Evolutionary conservation across 1,140 invertebrate species (phyloP).

Genomic region (Megalopta genalis): DNA sequence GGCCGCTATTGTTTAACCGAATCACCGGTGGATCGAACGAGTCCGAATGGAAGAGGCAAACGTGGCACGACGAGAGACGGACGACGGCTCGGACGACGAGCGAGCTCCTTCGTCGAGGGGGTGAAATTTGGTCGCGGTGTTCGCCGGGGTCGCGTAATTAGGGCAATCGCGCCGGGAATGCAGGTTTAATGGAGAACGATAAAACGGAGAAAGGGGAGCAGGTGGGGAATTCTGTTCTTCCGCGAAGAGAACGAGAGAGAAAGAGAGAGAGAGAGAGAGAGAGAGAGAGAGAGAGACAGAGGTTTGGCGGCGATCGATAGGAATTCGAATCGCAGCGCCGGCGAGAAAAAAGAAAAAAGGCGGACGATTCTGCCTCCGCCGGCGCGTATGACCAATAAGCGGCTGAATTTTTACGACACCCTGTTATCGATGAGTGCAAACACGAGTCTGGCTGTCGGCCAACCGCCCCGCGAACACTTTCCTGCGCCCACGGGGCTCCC

Average conservation of each 20-base stretch:
- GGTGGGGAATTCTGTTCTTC: not conserved
- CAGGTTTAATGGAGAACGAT: constrained; percentile 28
- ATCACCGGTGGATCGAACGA: no score
- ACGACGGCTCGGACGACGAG: constrained; percentile 8
- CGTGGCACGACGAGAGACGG: no score
- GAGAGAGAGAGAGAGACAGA: no score
- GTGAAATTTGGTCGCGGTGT: constrained; percentile 11
- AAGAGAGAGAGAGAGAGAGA: no score
- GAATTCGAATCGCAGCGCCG: constrained; percentile 14
- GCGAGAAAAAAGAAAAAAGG: not conserved
- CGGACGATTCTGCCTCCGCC: constrained; percentile 1
- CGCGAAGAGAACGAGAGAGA: no score
- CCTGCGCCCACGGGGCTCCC: not conserved
- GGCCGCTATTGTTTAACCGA: not conserved
- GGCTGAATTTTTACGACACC: constrained; percentile 46
- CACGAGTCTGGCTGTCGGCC: constrained; percentile 47
- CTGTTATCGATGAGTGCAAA: constrained; percentile 51
- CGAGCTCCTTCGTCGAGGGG: no score
- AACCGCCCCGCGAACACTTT: constrained; percentile 27
- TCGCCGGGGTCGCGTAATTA: constrained; percentile 21
- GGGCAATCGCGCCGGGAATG: constrained; percentile 21
- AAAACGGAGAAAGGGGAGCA: constrained; percentile 30
- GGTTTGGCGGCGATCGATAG: constrained; percentile 27
- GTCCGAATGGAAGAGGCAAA: not conserved
- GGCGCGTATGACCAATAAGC: constrained; percentile 45